These are phyloP conservation scores for Tyrannus savana DNA, from an alignment of 2,113 vertebrate species.

Conservation along the genomic window DNA sequence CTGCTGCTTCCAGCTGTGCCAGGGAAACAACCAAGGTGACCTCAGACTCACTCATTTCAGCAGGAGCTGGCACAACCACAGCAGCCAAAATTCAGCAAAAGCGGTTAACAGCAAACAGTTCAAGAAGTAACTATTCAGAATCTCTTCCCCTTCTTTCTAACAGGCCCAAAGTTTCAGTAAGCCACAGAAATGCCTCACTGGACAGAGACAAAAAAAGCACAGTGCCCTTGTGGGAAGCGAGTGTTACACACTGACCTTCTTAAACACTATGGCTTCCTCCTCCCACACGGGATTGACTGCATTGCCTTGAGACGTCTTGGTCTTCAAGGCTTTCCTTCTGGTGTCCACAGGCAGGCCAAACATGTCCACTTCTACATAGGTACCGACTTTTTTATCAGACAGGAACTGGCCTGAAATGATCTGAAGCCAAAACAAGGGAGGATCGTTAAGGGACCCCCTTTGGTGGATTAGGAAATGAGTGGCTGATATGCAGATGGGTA, in stretches of 20 bases:
- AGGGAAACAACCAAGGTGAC: neutral
- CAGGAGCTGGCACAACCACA: neutral
- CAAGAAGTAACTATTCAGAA: neutral
- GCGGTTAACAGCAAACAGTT: neutral
- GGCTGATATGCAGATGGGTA: neutral
- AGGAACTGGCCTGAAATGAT: slow-evolving; percentile 98
- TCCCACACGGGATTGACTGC: slow-evolving; percentile 97
- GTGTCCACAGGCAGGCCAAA: slow-evolving; percentile 96
- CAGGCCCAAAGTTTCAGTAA: neutral
- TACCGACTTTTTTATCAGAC: slow-evolving; percentile 95
- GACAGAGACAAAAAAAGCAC: neutral
- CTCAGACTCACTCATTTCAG: neutral
- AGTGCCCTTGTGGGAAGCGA: neutral
- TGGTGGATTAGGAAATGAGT: neutral
- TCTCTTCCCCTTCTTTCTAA: neutral
- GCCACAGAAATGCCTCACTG: neutral
- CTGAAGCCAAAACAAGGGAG: slow-evolving; percentile 68
- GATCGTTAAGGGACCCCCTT: accelerated
- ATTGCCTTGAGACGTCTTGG: slow-evolving; percentile 94
- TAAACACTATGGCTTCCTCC: slow-evolving; percentile 95
- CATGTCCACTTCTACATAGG: slow-evolving; percentile 97
- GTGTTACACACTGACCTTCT: slow-evolving; percentile 82
- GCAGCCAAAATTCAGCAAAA: neutral
- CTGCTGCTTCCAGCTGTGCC: neutral
- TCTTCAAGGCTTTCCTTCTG: slow-evolving; percentile 93